Evolutionary conservation across 2,113 vertebrate genomes (phyloP).

Genomic region (Bos javanicus): DNA sequence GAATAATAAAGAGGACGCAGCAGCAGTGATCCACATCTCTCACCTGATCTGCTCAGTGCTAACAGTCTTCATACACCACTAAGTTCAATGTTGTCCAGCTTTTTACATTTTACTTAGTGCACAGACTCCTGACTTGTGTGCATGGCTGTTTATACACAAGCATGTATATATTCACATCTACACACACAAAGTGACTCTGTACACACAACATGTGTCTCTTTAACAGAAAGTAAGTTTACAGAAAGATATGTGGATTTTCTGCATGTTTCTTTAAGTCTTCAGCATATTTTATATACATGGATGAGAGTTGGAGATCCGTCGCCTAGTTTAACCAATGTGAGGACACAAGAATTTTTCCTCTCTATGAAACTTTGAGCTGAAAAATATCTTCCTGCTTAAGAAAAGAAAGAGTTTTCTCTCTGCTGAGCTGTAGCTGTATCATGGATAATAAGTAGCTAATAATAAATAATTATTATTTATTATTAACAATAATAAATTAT

Average conservation of each 20-base stretch:
- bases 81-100: not conserved
- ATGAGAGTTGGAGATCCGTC: not conserved
- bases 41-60: not conserved
- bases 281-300: not conserved
- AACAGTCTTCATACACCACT: accelerated
- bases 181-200: not conserved
- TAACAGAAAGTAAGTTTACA: not conserved
- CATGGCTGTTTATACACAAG: not conserved
- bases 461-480: too few relatives aligned
- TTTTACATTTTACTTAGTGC: not conserved
- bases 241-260: not conserved
- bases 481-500: too few relatives aligned
- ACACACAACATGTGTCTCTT: not conserved
- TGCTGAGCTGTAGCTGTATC: not conserved
- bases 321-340: not conserved
- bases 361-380: not conserved
- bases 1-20: not conserved
- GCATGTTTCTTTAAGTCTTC: not conserved
- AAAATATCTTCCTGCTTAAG: not conserved
- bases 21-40: accelerated
- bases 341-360: not conserved
- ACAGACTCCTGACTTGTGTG: not conserved
- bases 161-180: not conserved
- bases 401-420: not conserved
- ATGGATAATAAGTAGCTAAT: too few relatives aligned